phyloP scores from a whole-genome alignment of 1,140 invertebrate genomes.

The Lordiphosa stackelbergi region DNA sequence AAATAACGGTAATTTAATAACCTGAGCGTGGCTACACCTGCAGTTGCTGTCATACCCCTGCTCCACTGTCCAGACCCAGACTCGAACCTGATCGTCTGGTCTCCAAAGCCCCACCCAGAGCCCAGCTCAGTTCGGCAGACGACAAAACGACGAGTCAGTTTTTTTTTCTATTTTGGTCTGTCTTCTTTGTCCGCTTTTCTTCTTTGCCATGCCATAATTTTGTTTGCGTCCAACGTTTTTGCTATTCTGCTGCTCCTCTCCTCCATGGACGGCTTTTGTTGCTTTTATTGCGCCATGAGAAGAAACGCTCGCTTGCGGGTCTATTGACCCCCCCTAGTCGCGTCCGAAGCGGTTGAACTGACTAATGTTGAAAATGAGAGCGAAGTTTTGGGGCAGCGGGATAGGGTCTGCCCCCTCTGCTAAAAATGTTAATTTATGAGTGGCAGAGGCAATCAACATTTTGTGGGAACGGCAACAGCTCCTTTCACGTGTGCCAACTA shows the following conservation, averaged over 20 bases:
- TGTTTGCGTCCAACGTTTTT: constrained; percentile 18
- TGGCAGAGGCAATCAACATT: constrained; percentile 7
- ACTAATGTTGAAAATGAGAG: constrained; percentile 37
- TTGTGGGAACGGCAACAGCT: constrained; percentile 21
- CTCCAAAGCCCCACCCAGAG: constrained; percentile 4
- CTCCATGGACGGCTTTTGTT: neutral
- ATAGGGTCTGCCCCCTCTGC: neutral
- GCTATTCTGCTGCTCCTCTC: constrained; percentile 7
- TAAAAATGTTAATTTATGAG: constrained; percentile 26
- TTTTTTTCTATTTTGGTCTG: constrained; percentile 5
- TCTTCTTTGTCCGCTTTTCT: constrained; percentile 22
- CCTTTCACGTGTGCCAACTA: constrained; percentile 16
- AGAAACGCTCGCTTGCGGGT: constrained; percentile 30
- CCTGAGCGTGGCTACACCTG: constrained; percentile 60
- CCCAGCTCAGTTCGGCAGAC: constrained; percentile 25
- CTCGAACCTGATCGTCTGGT: constrained; percentile 22
- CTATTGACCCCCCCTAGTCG: constrained; percentile 48
- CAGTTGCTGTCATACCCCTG: constrained; percentile 24
- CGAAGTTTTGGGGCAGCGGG: constrained; percentile 19
- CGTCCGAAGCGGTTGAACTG: constrained; percentile 12
- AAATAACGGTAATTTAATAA: constrained; percentile 74
- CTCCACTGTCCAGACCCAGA: constrained; percentile 21
- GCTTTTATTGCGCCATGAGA: constrained; percentile 25
- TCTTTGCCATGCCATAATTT: constrained; percentile 50
- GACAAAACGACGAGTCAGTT: constrained; percentile 49